A percentile compares a stretch with the other conserved stretches of the same genome.
phyloP scores from a whole-genome alignment of 53 echinoderm and acorn worm genomes.

The Holothuria scabra region DNA sequence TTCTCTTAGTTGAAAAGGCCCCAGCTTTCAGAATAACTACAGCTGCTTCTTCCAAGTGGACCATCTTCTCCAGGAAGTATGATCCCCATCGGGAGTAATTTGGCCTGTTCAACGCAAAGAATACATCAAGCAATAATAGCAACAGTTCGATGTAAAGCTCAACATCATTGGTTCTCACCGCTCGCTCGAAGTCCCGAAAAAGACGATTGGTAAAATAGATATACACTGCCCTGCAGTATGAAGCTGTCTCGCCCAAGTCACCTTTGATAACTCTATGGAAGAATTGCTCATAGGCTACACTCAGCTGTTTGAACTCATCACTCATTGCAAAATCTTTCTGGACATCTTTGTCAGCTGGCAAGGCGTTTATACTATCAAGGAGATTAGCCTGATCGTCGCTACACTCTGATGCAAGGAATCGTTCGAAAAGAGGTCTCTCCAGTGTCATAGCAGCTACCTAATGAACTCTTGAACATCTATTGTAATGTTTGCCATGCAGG shows the following conservation, averaged over 20 bases:
- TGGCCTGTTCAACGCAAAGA: constrained; percentile 62
- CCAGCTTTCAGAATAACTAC: constrained; percentile 24
- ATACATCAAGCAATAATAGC: constrained; percentile 45
- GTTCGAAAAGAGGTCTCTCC: constrained; percentile 44
- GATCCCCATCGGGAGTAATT: constrained; percentile 69
- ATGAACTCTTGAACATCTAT: constrained; percentile 54
- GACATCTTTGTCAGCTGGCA: constrained; percentile 17
- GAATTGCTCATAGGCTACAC: constrained; percentile 35
- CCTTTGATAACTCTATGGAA: constrained; percentile 28
- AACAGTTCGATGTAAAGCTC: constrained; percentile 38
- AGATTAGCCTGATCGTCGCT: constrained; percentile 14
- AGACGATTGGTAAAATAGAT: constrained; percentile 48
- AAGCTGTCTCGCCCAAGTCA: constrained; percentile 44
- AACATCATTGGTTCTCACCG: constrained; percentile 62
- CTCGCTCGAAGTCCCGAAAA: constrained; percentile 48
- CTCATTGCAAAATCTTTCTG: constrained; percentile 20
- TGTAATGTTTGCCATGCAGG: constrained; percentile 59
- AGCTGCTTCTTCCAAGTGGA: not conserved
- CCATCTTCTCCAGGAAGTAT: constrained; percentile 34
- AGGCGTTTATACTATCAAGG: not conserved
- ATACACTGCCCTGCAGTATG: constrained; percentile 58
- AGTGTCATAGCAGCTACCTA: constrained; percentile 43
- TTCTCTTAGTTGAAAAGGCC: constrained; percentile 46
- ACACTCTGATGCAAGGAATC: constrained; percentile 23
- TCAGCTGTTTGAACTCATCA: constrained; percentile 38